Percentiles rank a stretch among this genome's conserved stretches.
These are phyloP conservation scores for Pempheris klunzingeri DNA, from an alignment of 2,797 vertebrate species.

Conservation along the genomic window DNA sequence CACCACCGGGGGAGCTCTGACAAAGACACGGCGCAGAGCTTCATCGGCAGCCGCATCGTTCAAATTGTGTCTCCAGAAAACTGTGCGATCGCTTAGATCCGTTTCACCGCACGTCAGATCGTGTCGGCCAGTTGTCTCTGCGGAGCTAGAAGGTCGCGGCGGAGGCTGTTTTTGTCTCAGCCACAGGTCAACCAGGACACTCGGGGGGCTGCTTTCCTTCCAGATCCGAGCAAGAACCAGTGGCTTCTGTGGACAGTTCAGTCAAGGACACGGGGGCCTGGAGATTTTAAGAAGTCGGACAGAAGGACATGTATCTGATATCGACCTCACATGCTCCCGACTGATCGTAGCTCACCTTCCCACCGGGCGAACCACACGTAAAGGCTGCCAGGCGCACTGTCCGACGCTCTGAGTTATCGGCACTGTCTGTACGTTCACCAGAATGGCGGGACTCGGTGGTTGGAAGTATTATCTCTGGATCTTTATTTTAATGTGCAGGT, in stretches of 20 bases:
- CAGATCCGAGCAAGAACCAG: constrained; percentile 35
- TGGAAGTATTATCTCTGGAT: constrained; percentile 89
- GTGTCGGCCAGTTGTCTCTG: constrained; percentile 11
- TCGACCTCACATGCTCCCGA: constrained; percentile 85
- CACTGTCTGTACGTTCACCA: constrained; percentile 59
- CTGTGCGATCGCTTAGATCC: constrained; percentile 22
- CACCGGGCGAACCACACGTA: constrained; percentile 69
- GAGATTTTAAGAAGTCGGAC: constrained; percentile 61
- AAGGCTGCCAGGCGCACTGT: constrained; percentile 70
- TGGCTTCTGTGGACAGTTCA: constrained; percentile 63
- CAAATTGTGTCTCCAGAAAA: not conserved
- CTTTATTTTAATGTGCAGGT: constrained; percentile 84
- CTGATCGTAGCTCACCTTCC: constrained; percentile 78
- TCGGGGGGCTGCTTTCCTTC: constrained; percentile 40
- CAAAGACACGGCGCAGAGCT: constrained; percentile 64
- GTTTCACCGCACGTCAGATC: constrained; percentile 5
- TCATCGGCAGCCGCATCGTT: constrained; percentile 49
- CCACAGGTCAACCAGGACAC: constrained; percentile 81
- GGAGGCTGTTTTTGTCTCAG: constrained; percentile 44
- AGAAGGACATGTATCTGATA: constrained; percentile 83
- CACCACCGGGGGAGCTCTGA: constrained; percentile 61
- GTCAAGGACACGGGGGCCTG: constrained; percentile 76
- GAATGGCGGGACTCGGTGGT: constrained; percentile 83
- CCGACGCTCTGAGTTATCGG: constrained; percentile 63
- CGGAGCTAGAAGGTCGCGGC: constrained; percentile 34